Evolutionary conservation across 1,140 invertebrate species (phyloP).

Genomic region (Drosophila grimshawi): DNA sequence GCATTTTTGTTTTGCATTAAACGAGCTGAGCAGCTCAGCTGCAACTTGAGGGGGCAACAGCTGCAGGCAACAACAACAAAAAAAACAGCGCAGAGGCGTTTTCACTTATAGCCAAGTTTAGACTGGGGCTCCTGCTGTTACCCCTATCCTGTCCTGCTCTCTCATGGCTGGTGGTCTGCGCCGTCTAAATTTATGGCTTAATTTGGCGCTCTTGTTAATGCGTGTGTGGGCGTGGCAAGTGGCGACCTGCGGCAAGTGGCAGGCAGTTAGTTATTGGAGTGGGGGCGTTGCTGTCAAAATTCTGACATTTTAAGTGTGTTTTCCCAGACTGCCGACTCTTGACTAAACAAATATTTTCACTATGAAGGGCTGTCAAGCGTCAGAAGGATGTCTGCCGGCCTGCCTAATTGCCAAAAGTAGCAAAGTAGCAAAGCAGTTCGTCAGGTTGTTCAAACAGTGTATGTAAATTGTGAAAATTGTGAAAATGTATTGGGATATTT

Average conservation of each 20-base stretch:
- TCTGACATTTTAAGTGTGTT: conserved; percentile 78
- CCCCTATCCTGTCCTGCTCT: conserved; percentile 19
- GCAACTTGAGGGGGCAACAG: conserved; percentile 13
- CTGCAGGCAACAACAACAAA: conserved; percentile 32
- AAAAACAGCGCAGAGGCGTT: conserved; percentile 61
- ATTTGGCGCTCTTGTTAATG: conserved; percentile 80
- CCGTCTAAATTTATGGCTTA: conserved; percentile 79
- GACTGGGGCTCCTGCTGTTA: conserved; percentile 57
- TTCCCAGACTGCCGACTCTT: conserved; percentile 47
- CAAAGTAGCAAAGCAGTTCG: neutral
- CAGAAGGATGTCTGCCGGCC: conserved; percentile 17
- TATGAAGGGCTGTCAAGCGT: conserved; percentile 38
- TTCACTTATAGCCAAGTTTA: conserved; percentile 51
- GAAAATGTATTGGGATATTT: neutral
- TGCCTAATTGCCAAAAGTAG: conserved; percentile 60
- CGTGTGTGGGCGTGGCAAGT: conserved; percentile 60
- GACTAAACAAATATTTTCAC: conserved; percentile 68
- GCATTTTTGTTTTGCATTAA: conserved; percentile 57
- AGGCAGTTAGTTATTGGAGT: conserved; percentile 1
- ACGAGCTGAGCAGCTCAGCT: conserved; percentile 38
- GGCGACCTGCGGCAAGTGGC: conserved; percentile 27
- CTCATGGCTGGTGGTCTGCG: conserved; percentile 70
- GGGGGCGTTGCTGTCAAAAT: conserved; percentile 71
- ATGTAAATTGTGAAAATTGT: conserved; percentile 5
- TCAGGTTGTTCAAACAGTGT: conserved; percentile 19